These are phyloP conservation scores for Unio pictorum DNA, from an alignment of 2,888 invertebrate genomes.

Conservation along the genomic window DNA sequence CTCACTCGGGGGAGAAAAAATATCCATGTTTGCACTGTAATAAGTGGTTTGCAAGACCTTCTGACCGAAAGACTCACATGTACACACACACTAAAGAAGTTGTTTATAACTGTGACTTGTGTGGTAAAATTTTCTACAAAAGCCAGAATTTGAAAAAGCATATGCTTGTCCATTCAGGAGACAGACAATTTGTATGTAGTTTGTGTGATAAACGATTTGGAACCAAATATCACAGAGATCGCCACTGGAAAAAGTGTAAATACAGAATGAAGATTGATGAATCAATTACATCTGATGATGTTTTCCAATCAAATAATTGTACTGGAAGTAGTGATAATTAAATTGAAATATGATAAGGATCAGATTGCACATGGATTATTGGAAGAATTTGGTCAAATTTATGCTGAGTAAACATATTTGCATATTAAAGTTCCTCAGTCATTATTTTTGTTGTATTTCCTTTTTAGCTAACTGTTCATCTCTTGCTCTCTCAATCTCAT, in stretches of 20 bases:
- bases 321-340: too few species aligned
- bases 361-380: too few species aligned
- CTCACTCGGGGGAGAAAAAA: constrained; percentile 58
- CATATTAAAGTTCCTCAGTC: too few species aligned
- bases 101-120: constrained; percentile 49
- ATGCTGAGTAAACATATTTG: too few species aligned
- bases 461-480: too few species aligned
- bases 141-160: constrained; percentile 60
- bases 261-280: too few species aligned
- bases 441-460: too few species aligned
- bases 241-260: constrained; percentile 58
- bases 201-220: constrained; percentile 57
- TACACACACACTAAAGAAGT: constrained; percentile 60
- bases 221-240: constrained; percentile 56
- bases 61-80: constrained; percentile 59
- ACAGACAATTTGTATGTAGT: constrained; percentile 52
- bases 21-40: constrained; percentile 60
- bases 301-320: too few species aligned
- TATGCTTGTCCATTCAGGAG: constrained; percentile 56
- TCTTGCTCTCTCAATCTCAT: too few species aligned
- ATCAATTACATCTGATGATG: too few species aligned
- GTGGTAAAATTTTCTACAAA: constrained; percentile 59
- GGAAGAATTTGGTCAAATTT: too few species aligned
- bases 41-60: constrained; percentile 52
- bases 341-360: too few species aligned